Evolutionary conservation across 1,140 invertebrate species (phyloP).

Genomic region (Drosophila navojoa): DNA sequence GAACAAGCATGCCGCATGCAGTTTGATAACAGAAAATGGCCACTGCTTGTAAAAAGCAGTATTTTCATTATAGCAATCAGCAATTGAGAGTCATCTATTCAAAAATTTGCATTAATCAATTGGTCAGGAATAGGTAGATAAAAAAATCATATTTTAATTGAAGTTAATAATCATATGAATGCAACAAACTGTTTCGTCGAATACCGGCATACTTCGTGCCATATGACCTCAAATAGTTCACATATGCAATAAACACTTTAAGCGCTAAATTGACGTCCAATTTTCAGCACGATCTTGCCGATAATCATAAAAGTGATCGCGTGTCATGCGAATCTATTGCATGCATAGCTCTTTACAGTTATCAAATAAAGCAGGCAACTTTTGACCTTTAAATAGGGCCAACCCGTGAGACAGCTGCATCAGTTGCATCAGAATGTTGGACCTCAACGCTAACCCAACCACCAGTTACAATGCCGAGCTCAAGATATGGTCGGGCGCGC

Average conservation of each 20-base stretch:
- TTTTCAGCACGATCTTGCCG: constrained; percentile 32
- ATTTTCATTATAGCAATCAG: too few species aligned
- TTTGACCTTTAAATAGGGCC: constrained; percentile 61
- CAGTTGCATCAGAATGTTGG: constrained; percentile 63
- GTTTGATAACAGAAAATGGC: too few species aligned
- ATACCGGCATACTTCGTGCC: too few species aligned
- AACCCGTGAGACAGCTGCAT: constrained; percentile 6
- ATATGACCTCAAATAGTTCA: too few species aligned
- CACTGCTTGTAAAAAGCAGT: too few species aligned
- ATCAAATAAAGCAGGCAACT: constrained; percentile 17
- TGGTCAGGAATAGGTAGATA: too few species aligned
- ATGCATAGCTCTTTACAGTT: constrained; percentile 15
- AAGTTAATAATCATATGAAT: too few species aligned
- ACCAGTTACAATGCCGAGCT: constrained; percentile 49
- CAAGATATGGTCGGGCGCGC: constrained; percentile 57
- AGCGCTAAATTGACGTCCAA: constrained; percentile 45
- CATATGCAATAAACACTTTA: constrained; percentile 28
- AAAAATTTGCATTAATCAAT: too few species aligned
- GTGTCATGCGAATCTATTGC: constrained; percentile 21
- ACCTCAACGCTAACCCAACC: constrained; percentile 47
- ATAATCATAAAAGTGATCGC: constrained; percentile 38
- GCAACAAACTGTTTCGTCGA: too few species aligned
- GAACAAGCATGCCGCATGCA: too few species aligned
- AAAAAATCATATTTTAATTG: too few species aligned
- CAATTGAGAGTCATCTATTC: too few species aligned